Conservation (phyloP, 2,888 invertebrate species). For the Alcis repandata region DNA sequence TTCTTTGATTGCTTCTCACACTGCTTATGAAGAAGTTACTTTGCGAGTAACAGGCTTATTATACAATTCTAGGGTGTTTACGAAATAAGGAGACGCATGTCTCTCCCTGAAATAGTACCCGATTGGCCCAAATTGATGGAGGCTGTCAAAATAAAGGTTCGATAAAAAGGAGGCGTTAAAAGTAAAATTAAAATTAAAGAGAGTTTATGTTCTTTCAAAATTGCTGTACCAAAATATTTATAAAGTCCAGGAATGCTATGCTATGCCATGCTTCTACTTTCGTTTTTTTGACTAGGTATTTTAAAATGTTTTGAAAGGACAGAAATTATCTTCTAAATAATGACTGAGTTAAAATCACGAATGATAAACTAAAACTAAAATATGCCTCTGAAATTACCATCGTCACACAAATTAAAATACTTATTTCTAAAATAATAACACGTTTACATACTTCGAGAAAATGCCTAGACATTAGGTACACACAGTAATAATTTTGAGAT, state of each 20-base stretch:
- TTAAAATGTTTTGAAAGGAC: constrained; percentile 63
- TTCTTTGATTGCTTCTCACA: constrained; percentile 51
- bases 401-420: constrained; percentile 42
- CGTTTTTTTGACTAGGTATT: not conserved
- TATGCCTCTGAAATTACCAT: constrained; percentile 62
- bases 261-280: no score
- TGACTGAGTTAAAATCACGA: constrained; percentile 71
- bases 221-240: constrained; percentile 10
- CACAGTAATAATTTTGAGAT: constrained; percentile 16
- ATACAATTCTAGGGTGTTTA: constrained; percentile 89
- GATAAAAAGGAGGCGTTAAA: constrained; percentile 82
- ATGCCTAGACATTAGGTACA: constrained; percentile 10
- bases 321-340: constrained; percentile 73
- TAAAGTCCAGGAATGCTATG: no score
- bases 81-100: constrained; percentile 89
- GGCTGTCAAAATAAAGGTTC: constrained; percentile 90
- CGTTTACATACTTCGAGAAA: not conserved
- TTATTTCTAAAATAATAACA: constrained; percentile 10
- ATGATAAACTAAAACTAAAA: constrained; percentile 71
- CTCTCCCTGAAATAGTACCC: constrained; percentile 90
- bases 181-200: constrained; percentile 60
- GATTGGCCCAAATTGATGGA: constrained; percentile 92
- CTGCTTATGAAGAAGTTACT: constrained; percentile 51
- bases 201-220: constrained; percentile 67
- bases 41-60: constrained; percentile 64